A percentile compares a stretch with the other conserved stretches of the same genome.
Conservation (phyloP, 2,797 vertebrate species). For the Cryptoblepharus egeriae region DNA sequence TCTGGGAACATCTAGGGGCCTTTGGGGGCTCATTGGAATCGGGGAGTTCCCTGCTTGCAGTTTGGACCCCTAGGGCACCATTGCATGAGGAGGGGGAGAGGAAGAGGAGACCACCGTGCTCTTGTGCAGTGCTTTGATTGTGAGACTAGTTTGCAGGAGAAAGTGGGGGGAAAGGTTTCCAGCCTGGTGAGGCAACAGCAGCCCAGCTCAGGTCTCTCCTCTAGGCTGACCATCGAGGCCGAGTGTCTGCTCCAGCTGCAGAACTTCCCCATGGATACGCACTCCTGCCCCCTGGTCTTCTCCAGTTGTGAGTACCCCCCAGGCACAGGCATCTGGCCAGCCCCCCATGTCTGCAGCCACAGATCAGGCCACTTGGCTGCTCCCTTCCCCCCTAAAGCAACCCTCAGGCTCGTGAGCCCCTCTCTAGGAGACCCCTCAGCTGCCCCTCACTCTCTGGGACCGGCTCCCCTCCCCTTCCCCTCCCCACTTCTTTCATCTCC, state of each 20-base stretch:
- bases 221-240: constrained; percentile 78
- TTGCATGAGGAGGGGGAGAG: background rate
- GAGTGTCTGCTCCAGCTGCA: constrained; percentile 78
- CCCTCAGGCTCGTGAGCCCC: background rate
- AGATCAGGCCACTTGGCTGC: no score
- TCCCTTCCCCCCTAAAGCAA: background rate
- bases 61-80: background rate
- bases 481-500: background rate
- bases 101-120: background rate
- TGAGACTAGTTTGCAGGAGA: no score
- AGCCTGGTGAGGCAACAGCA: no score
- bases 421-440: background rate
- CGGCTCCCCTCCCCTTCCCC: background rate
- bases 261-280: constrained; percentile 82
- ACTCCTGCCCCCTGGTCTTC: constrained; percentile 82
- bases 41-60: background rate
- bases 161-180: no score
- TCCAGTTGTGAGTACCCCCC: constrained; percentile 80
- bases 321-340: no score
- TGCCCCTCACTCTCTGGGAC: background rate
- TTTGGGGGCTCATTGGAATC: background rate
- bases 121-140: background rate
- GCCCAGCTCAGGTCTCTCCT: constrained; percentile 31
- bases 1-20: no score
- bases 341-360: no score